These are phyloP conservation scores for Leiothrix lutea DNA, from an alignment of 2,113 vertebrate genomes.

Conservation along the genomic window DNA sequence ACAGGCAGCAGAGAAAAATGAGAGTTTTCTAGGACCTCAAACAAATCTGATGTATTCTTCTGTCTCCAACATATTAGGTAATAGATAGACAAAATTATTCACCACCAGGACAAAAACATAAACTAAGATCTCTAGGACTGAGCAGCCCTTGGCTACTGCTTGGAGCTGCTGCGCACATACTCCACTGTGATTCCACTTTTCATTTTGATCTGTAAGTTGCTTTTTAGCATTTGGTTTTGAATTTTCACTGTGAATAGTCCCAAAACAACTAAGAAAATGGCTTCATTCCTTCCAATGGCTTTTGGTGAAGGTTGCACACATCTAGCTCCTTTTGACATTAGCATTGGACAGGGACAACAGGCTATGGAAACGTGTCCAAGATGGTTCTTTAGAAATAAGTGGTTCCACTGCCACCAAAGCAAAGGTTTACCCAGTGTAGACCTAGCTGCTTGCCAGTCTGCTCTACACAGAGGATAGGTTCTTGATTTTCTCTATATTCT, in stretches of 20 bases:
- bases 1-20: background rate
- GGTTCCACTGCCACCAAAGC: background rate
- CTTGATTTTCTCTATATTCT: background rate
- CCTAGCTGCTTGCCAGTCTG: background rate
- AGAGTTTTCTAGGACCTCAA: background rate
- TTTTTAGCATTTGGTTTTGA: background rate
- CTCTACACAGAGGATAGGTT: background rate
- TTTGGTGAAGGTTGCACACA: background rate
- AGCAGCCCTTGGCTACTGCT: background rate
- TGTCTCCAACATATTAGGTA: background rate
- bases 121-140: background rate
- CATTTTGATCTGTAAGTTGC: background rate
- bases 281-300: background rate
- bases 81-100: background rate
- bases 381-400: constrained; percentile 1
- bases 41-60: background rate
- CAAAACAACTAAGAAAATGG: background rate
- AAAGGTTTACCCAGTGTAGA: background rate
- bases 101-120: background rate
- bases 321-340: constrained; percentile 6
- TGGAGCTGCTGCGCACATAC: background rate
- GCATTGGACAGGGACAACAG: background rate
- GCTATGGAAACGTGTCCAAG: constrained; percentile 5
- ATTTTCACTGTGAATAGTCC: background rate
- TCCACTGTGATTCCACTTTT: background rate